phyloP scores from a whole-genome alignment of 2,113 vertebrate species.

The Aleadryas rufinucha region DNA sequence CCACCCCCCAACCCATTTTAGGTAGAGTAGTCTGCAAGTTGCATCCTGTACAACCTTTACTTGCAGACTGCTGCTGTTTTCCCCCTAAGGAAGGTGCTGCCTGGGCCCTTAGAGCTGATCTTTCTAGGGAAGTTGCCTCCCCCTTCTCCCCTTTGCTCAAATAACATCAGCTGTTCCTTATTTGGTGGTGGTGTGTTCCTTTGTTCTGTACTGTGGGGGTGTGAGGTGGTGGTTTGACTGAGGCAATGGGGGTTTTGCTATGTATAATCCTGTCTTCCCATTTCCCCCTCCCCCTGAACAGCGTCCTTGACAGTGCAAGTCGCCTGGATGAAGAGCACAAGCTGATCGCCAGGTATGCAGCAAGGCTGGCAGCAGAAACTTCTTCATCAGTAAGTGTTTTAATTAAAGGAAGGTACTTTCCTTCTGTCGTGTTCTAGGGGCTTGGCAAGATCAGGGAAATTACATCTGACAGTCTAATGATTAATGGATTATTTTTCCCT shows the following conservation, averaged over 20 bases:
- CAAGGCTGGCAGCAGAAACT: slow-evolving; percentile 92
- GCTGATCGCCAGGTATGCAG: slow-evolving; percentile 96
- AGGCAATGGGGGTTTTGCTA: fast-evolving
- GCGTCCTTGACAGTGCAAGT: slow-evolving; percentile 89
- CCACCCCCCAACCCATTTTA: not conserved
- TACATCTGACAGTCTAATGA: not conserved
- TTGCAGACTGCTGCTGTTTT: not conserved
- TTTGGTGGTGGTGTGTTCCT: not conserved
- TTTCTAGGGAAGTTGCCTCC: not conserved
- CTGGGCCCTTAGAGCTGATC: not conserved
- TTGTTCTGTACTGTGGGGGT: not conserved
- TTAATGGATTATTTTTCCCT: slow-evolving; percentile 20
- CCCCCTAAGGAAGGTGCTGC: not conserved
- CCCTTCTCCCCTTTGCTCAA: not conserved
- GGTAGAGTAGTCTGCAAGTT: not conserved
- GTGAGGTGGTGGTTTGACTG: not conserved
- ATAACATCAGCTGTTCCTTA: not conserved
- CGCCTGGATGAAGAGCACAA: slow-evolving; percentile 96
- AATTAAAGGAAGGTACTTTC: slow-evolving; percentile 6
- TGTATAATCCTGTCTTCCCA: not conserved
- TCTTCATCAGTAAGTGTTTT: slow-evolving; percentile 84
- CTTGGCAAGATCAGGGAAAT: slow-evolving; percentile 23
- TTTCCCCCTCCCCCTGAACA: slow-evolving; percentile 41
- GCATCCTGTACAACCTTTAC: not conserved
- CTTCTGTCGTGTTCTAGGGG: not conserved